A percentile compares a stretch with the other conserved stretches of the same genome.
phyloP scores from a whole-genome alignment of 2,113 vertebrate species.

The Phylloscopus whistleri region DNA sequence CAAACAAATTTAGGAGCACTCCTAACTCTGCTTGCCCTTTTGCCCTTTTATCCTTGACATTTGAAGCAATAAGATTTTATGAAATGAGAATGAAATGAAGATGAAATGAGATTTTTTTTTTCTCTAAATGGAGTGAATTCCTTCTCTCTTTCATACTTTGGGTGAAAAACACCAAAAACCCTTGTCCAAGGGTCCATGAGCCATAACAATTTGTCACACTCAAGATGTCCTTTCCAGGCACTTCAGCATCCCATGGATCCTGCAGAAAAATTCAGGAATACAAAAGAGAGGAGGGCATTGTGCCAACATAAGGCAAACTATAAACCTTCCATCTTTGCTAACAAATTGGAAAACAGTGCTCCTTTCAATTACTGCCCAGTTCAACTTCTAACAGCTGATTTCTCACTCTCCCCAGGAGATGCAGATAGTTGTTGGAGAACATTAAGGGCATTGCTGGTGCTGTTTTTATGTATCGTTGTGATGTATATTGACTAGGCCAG shows the following conservation, averaged over 20 bases:
- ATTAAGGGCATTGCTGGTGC: background rate
- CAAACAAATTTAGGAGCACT: background rate
- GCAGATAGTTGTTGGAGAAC: background rate
- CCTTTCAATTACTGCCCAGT: background rate
- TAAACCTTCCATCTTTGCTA: background rate
- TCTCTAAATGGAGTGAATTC: background rate
- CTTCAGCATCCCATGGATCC: background rate
- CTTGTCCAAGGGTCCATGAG: background rate
- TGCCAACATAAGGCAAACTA: background rate
- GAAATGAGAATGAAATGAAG: background rate
- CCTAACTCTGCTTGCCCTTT: background rate
- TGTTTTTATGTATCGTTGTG: background rate
- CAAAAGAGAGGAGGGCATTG: accelerated
- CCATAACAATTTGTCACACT: accelerated
- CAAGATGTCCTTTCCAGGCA: accelerated
- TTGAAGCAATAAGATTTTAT: background rate
- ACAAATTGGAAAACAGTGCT: background rate
- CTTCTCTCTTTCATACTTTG: background rate
- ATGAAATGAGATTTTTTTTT: background rate
- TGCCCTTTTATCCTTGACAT: background rate
- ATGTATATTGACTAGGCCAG: background rate
- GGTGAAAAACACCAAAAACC: background rate
- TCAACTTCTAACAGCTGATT: background rate
- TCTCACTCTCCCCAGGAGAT: background rate
- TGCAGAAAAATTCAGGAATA: background rate